phyloP scores from a whole-genome alignment of 2,888 invertebrate species.

The Pherbina coryleti region DNA sequence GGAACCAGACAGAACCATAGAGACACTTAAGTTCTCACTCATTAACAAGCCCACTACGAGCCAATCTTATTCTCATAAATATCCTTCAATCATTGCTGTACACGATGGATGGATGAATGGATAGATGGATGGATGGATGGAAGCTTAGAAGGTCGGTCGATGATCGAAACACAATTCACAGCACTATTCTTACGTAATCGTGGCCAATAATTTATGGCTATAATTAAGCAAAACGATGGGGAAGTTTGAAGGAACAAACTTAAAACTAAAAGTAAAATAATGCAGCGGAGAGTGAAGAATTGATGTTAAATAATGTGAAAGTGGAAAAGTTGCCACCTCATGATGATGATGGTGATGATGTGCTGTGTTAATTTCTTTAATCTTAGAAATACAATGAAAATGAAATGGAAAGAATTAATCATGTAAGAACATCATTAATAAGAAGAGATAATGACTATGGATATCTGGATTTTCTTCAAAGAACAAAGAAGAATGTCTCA shows the following conservation, averaged over 20 bases:
- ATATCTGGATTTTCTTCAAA: too few relatives aligned
- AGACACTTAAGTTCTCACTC: not conserved
- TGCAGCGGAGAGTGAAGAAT: not conserved
- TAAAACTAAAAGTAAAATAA: not conserved
- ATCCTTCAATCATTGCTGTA: slow-evolving; percentile 12
- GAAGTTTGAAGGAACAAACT: not conserved
- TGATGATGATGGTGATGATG: too few relatives aligned
- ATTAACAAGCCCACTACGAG: slow-evolving; percentile 5
- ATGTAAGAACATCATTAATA: too few relatives aligned
- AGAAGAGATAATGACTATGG: too few relatives aligned
- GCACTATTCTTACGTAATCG: not conserved
- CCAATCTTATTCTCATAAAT: slow-evolving; percentile 30
- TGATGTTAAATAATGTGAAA: not conserved
- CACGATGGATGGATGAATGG: not conserved
- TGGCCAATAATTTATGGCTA: not conserved
- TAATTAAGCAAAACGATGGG: not conserved
- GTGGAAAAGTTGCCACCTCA: not conserved
- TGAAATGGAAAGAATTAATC: too few relatives aligned
- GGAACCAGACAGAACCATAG: not conserved
- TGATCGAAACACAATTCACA: not conserved
- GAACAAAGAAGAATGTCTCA: too few relatives aligned
- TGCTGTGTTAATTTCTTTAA: too few relatives aligned
- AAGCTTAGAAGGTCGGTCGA: not conserved
- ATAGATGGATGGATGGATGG: not conserved
- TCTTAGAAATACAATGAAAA: too few relatives aligned